Evolutionary conservation across 2,888 invertebrate species (phyloP).

Genomic region (Eupithecia exiguata): DNA sequence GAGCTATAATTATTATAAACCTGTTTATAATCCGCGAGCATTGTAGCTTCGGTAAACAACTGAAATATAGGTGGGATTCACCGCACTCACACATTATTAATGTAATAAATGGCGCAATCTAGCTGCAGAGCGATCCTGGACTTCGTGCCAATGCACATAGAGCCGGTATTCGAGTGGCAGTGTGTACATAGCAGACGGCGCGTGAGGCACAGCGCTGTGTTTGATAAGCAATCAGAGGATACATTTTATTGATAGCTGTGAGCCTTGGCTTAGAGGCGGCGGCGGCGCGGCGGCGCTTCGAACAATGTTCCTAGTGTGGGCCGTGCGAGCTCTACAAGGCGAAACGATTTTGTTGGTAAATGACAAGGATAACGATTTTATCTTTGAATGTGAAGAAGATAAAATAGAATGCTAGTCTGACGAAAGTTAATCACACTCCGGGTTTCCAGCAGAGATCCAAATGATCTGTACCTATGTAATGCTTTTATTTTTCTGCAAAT

Average conservation of each 20-base stretch:
- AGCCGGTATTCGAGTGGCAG: constrained; percentile 12
- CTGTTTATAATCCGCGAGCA: not conserved
- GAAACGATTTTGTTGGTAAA: not conserved
- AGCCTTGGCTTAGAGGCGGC: constrained; percentile 22
- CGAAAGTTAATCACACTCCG: not conserved
- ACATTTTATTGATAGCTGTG: constrained; percentile 25
- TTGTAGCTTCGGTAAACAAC: not conserved
- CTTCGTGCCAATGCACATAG: not conserved
- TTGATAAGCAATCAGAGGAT: constrained; percentile 26
- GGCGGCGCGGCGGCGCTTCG: not conserved
- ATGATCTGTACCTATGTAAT: not conserved
- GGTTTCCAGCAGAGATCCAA: not conserved
- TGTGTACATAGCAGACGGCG: constrained; percentile 7
- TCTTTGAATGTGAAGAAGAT: not conserved
- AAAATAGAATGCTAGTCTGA: not conserved
- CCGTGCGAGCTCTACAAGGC: not conserved
- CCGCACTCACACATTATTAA: not conserved
- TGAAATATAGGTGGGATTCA: not conserved
- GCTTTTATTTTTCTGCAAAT: not conserved
- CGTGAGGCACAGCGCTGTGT: constrained; percentile 8
- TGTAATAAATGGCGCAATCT: not conserved
- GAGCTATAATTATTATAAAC: too few species aligned
- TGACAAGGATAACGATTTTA: not conserved
- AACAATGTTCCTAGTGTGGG: not conserved
- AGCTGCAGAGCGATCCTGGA: not conserved